phyloP scores from a whole-genome alignment of 2,888 invertebrate genomes.

The Pyrocoelia pectoralis region DNA sequence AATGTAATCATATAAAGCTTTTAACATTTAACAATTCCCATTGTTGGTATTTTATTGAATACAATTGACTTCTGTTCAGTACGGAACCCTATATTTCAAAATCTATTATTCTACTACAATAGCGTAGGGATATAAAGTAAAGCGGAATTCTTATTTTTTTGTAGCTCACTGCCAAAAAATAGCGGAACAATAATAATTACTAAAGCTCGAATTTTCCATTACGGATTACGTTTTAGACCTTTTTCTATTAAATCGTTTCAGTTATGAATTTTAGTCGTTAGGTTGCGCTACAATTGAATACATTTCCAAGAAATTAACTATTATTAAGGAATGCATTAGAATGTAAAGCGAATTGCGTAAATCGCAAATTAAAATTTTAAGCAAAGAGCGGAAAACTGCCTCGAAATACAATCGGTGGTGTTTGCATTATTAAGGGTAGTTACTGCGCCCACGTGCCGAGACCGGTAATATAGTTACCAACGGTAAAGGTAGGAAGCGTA shows the following conservation, averaged over 20 bases:
- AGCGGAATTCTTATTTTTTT: constrained; percentile 17
- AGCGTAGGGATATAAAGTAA: constrained; percentile 3
- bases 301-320: neutral
- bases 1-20: constrained; percentile 29
- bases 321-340: neutral
- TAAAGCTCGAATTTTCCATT: neutral
- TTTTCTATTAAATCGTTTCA: too few relatives aligned
- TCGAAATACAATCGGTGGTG: neutral
- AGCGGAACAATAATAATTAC: neutral
- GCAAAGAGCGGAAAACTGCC: neutral
- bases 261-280: too few relatives aligned
- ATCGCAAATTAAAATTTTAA: neutral
- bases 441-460: constrained; percentile 14
- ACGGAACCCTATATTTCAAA: constrained; percentile 13
- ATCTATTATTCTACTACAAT: constrained; percentile 18
- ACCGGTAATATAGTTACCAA: neutral
- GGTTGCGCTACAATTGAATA: too few relatives aligned
- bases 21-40: constrained; percentile 27
- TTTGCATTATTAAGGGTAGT: neutral
- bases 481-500: constrained; percentile 2
- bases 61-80: constrained; percentile 29
- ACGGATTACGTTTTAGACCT: too few relatives aligned
- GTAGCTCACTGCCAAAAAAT: constrained; percentile 5
- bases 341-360: neutral
- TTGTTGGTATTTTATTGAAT: constrained; percentile 34